Base-by-base conservation (phyloP, 2,113 vertebrate species). In the Madoqua kirkii region DNA sequence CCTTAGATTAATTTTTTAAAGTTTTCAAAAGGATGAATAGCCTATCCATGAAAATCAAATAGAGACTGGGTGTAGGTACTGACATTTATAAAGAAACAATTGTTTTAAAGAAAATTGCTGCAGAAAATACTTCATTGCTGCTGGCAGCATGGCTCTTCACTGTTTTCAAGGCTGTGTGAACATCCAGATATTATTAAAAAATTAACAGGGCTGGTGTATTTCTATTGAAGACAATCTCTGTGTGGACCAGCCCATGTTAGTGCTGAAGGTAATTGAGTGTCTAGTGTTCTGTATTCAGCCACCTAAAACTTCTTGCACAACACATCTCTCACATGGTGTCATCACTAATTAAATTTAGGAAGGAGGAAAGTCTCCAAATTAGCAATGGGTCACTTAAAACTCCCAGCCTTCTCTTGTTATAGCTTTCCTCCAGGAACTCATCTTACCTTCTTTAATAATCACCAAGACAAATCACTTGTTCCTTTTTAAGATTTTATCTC, bases 401-500 rank as follows among this genome's bases (percentile, higher is more conserved):
- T 97, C 97, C 82, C 97, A 97, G 78, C 60, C 33, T 98, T 88
- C 93, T 98, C 97, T 98, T 99, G 98, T 98, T 96, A 98, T 95
- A 98, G 52, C 57, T 50, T 97, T 59, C 43, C 84, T 96, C 82
- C 89, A 97, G 94, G 97, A 98, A 52, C 91, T 97, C 43, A 62
- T 96, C 92, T 97, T 97, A 76, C 87, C 87, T 98, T 97, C 96
- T 97, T 52, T 98, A 98, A 98, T 98, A 98, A 98, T 95, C 96
- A 97, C 81, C 94, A 97, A 92, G 98, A 97, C 15, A 93, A 94
- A 94, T 97, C 98, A 76, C 98, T 98, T 97, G 71, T 87, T 98
- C 81, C 96, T 97, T 40, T 71, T 98, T 98, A 98, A 97, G 95
- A 96, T 98, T 98, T 98, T 98, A 97, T 98, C 98, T 98, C 52